Conservation (phyloP, 2,797 vertebrate species). For the Betta splendens region DNA sequence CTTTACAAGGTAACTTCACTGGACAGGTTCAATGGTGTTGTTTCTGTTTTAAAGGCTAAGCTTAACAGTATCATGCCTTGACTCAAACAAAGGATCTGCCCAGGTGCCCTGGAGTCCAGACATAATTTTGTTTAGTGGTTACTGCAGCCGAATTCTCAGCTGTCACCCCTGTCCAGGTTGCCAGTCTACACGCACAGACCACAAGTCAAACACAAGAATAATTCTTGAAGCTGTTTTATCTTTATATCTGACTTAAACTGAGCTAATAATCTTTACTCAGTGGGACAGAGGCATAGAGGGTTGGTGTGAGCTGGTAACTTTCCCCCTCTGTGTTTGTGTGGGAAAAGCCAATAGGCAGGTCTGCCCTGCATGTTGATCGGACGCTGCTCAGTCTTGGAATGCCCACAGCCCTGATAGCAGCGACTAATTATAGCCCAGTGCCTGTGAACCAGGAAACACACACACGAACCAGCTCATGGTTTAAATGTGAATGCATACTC, state of each 20-base stretch:
- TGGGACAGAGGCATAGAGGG: neutral
- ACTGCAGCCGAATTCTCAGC: no score
- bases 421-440: slow-evolving; percentile 66
- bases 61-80: no score
- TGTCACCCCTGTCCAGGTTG: no score
- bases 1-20: slow-evolving; percentile 91
- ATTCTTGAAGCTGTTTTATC: no score
- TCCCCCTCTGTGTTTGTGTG: slow-evolving; percentile 36
- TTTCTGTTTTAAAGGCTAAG: no score
- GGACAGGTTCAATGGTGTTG: neutral
- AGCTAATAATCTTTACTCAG: no score
- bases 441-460: slow-evolving; percentile 65
- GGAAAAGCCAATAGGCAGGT: slow-evolving; percentile 55
- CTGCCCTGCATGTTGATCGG: slow-evolving; percentile 54
- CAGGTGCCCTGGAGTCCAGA: no score
- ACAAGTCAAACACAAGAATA: no score
- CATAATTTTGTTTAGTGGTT: no score
- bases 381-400: slow-evolving; percentile 61
- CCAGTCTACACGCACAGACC: no score
- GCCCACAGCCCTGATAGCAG: slow-evolving; percentile 64
- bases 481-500: slow-evolving; percentile 32
- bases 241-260: no score
- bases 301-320: neutral
- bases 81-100: no score
- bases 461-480: slow-evolving; percentile 38